Evolutionary conservation across 2,113 vertebrate genomes (phyloP).

Genomic region (Peromyscus maniculatus): DNA sequence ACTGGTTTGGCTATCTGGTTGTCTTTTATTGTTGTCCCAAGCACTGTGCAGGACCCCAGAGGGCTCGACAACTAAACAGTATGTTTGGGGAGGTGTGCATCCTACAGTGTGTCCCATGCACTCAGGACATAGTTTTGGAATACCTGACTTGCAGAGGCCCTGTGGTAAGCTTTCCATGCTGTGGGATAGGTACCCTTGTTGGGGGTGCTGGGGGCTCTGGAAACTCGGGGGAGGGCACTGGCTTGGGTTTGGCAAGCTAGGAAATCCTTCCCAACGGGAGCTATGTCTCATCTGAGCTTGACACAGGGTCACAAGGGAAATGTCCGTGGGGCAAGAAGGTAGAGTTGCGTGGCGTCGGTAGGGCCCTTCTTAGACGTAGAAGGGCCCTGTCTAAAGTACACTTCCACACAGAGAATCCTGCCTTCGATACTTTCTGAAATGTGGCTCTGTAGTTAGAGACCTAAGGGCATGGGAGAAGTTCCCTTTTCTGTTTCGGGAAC

Average conservation of each 20-base stretch:
- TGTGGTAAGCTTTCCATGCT: fast-evolving
- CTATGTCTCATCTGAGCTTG: background rate
- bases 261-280: background rate
- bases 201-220: background rate
- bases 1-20: background rate
- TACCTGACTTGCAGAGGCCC: background rate
- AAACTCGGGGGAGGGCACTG: background rate
- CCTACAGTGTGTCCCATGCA: background rate
- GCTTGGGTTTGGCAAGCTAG: background rate
- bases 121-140: background rate
- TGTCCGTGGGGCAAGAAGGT: background rate
- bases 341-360: fast-evolving
- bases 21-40: background rate
- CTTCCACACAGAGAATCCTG: background rate
- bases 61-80: background rate
- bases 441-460: background rate
- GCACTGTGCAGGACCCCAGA: background rate
- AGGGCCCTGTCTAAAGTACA: background rate
- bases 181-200: fast-evolving
- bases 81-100: background rate
- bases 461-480: background rate
- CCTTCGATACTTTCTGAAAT: background rate
- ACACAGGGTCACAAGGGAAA: background rate
- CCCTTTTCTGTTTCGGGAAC: background rate
- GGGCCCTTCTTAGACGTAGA: background rate